Conservation (phyloP, 2,797 vertebrate genomes). For the Chanos chanos region DNA sequence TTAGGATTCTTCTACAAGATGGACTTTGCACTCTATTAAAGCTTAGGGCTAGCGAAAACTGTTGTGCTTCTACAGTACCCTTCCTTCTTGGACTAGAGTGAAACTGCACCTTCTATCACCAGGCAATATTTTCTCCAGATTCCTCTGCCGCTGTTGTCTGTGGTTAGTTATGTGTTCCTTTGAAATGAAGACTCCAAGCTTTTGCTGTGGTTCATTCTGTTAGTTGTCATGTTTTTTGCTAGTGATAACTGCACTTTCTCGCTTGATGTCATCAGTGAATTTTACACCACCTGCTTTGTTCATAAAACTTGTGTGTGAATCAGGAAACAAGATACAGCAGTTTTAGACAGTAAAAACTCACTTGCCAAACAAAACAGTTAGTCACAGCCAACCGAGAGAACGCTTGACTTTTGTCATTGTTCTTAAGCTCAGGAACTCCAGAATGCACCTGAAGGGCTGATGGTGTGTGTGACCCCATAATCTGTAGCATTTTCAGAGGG, state of each 20-base stretch:
- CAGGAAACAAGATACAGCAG: no score
- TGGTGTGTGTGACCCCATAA: background rate
- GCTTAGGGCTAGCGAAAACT: slow-evolving; percentile 58
- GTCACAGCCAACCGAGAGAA: slow-evolving; percentile 18
- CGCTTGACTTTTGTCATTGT: slow-evolving; percentile 28
- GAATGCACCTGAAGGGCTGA: slow-evolving; percentile 29
- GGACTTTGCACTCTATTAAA: slow-evolving; percentile 61
- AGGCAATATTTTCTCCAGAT: slow-evolving; percentile 30
- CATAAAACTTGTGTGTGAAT: background rate
- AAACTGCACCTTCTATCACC: slow-evolving; percentile 22
- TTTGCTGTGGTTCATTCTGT: no score
- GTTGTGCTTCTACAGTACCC: slow-evolving; percentile 22
- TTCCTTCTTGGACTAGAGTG: slow-evolving; percentile 42
- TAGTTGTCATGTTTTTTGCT: no score
- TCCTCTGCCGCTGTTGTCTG: slow-evolving; percentile 37
- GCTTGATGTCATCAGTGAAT: background rate
- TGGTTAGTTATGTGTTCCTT: slow-evolving; percentile 53
- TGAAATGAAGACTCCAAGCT: slow-evolving; percentile 20
- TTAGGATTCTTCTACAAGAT: slow-evolving; percentile 53
- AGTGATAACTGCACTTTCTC: no score
- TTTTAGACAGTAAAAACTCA: slow-evolving; percentile 46
- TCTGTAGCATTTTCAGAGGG: no score
- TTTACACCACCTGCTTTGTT: background rate
- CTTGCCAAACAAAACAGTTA: slow-evolving; percentile 49
- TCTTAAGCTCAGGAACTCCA: slow-evolving; percentile 43